Evolutionary conservation across 2,797 vertebrate genomes (phyloP).

Genomic region (Acanthiza pusilla): DNA sequence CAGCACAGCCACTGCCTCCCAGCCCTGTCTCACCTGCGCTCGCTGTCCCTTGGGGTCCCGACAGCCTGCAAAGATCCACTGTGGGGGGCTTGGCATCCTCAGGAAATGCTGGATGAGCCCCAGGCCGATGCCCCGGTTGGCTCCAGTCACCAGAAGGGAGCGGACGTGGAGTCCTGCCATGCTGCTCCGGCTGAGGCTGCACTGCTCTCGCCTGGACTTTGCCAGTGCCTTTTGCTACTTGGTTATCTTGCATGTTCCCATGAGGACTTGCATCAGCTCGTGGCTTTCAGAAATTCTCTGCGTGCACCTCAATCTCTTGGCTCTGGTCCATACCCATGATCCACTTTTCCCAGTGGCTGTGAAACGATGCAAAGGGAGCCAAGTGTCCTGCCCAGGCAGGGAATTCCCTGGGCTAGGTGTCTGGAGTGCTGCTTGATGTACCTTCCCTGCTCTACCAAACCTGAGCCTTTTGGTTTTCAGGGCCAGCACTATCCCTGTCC

Average conservation of each 20-base stretch:
- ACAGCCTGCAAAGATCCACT: constrained; percentile 65
- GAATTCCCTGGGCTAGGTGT: background rate
- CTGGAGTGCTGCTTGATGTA: background rate
- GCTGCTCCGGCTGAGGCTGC: background rate
- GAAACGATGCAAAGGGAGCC: background rate
- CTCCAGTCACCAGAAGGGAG: constrained; percentile 67
- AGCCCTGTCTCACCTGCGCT: background rate
- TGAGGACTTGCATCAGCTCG: background rate
- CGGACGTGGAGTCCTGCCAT: background rate
- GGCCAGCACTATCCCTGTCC: background rate
- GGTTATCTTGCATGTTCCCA: background rate
- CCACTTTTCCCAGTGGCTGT: background rate
- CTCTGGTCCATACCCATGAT: background rate
- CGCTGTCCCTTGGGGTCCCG: constrained; percentile 55
- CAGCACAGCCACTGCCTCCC: background rate
- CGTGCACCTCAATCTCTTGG: background rate
- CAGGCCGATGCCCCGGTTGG: constrained; percentile 71
- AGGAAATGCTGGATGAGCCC: constrained; percentile 56
- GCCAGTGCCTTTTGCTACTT: background rate
- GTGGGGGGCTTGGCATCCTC: background rate
- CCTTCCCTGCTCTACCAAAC: background rate
- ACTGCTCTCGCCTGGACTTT: background rate
- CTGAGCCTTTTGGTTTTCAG: background rate
- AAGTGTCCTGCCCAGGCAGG: background rate
- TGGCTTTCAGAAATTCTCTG: background rate